Evolutionary conservation across 2,888 invertebrate genomes (phyloP).

Genomic region (Catocala sponsa): DNA sequence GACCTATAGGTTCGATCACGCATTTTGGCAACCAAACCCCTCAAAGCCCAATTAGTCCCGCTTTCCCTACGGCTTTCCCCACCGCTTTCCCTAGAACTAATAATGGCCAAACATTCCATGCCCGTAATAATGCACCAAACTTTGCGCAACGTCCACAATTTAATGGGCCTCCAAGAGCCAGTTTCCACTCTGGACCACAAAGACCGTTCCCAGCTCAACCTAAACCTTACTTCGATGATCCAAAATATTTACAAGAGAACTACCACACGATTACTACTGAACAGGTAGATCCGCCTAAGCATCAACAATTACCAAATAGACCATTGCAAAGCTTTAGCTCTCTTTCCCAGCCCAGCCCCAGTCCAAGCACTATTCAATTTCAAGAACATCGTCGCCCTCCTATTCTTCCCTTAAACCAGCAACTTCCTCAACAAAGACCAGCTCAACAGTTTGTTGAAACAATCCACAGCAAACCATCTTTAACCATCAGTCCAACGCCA

Average conservation of each 20-base stretch:
- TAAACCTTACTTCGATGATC: slow-evolving; percentile 81
- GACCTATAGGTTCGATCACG: slow-evolving; percentile 64
- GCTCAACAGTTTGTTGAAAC: slow-evolving; percentile 75
- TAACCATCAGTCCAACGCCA: slow-evolving; percentile 70
- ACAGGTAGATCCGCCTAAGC: slow-evolving; percentile 79
- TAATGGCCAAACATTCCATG: slow-evolving; percentile 67
- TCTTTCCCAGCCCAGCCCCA: slow-evolving; percentile 69
- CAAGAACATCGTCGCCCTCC: slow-evolving; percentile 75
- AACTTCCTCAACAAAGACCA: slow-evolving; percentile 83
- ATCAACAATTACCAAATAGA: slow-evolving; percentile 74
- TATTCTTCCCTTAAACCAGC: slow-evolving; percentile 75
- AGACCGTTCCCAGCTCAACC: slow-evolving; percentile 83
- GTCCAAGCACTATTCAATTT: slow-evolving; percentile 70
- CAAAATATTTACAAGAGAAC: slow-evolving; percentile 85
- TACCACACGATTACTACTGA: slow-evolving; percentile 86
- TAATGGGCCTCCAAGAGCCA: slow-evolving; percentile 75
- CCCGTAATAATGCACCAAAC: slow-evolving; percentile 68
- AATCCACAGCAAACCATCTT: slow-evolving; percentile 74
- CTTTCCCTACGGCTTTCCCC: slow-evolving; percentile 71
- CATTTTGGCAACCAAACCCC: slow-evolving; percentile 72
- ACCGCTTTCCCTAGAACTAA: slow-evolving; percentile 73
- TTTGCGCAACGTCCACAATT: slow-evolving; percentile 75
- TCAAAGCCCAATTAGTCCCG: slow-evolving; percentile 69
- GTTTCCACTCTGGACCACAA: slow-evolving; percentile 85
- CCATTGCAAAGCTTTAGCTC: slow-evolving; percentile 72